Conservation (phyloP, 2,113 vertebrate species). For the Coracopsis vasa region DNA sequence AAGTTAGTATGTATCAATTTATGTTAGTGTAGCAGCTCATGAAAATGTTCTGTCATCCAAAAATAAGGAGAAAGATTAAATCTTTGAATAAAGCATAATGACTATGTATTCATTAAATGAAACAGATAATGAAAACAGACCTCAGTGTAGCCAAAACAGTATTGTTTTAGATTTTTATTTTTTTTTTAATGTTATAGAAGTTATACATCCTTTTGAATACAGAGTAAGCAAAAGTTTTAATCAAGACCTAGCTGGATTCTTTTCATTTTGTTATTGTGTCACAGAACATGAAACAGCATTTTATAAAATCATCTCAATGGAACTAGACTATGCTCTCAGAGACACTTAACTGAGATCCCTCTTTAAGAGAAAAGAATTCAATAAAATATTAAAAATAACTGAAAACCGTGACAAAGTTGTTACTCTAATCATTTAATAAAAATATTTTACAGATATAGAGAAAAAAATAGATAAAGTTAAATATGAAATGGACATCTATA, state of each 20-base stretch:
- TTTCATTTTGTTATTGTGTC: background rate
- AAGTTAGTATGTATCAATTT: background rate
- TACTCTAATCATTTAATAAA: background rate
- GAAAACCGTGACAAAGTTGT: background rate
- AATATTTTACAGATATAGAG: background rate
- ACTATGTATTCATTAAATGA: background rate
- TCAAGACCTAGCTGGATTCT: background rate
- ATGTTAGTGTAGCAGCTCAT: background rate
- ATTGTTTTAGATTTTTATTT: background rate
- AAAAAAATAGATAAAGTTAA: background rate
- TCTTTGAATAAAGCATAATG: background rate
- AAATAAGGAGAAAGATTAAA: background rate
- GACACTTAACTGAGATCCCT: background rate
- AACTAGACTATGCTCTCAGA: background rate
- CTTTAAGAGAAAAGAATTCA: background rate
- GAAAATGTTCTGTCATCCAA: background rate
- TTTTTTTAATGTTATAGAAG: background rate
- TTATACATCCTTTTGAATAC: background rate
- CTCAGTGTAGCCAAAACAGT: background rate
- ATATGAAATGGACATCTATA: background rate
- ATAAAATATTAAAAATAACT: background rate
- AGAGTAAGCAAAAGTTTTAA: background rate
- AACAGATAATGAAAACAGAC: background rate
- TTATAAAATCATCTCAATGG: background rate
- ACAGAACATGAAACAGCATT: background rate